Evolutionary conservation across 1,140 invertebrate species (phyloP).

Genomic region (Aphelenchoides avenae): DNA sequence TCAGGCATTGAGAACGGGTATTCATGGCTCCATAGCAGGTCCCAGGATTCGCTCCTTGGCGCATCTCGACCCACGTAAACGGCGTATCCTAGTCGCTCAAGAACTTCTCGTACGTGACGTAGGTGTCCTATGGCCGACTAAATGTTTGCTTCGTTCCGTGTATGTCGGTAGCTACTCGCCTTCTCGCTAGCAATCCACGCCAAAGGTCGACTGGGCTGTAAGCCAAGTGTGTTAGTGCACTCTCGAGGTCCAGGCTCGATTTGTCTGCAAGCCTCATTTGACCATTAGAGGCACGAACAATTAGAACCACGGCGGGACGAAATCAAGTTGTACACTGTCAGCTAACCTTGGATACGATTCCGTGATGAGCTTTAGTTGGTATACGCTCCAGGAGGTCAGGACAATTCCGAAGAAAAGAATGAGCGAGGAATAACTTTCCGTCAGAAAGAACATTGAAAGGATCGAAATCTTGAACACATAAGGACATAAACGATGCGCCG

Average conservation of each 20-base stretch:
- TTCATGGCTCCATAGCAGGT: constrained; percentile 84
- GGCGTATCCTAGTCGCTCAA: constrained; percentile 22
- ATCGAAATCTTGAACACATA: no score
- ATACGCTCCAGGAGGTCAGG: neutral
- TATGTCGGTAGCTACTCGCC: no score
- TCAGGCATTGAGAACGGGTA: constrained; percentile 71
- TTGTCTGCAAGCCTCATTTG: constrained; percentile 3
- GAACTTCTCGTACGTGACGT: constrained; percentile 12
- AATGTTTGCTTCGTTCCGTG: no score
- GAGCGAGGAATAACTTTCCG: no score
- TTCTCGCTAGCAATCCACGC: no score
- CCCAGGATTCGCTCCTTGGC: constrained; percentile 37
- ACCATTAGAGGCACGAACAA: neutral
- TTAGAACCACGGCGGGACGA: neutral
- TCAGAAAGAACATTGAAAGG: no score
- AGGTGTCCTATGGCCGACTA: constrained; percentile 14
- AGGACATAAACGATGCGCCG: no score
- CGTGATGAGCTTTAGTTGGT: neutral
- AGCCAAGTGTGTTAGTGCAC: no score
- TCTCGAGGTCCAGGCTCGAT: no score
- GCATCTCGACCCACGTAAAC: constrained; percentile 6
- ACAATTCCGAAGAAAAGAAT: constrained; percentile 7
- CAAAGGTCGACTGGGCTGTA: no score
- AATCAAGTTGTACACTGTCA: neutral
- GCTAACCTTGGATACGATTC: neutral